Base-by-base conservation (phyloP, 2,113 vertebrate genomes). In the Hydrochoerus hydrochaeris region DNA sequence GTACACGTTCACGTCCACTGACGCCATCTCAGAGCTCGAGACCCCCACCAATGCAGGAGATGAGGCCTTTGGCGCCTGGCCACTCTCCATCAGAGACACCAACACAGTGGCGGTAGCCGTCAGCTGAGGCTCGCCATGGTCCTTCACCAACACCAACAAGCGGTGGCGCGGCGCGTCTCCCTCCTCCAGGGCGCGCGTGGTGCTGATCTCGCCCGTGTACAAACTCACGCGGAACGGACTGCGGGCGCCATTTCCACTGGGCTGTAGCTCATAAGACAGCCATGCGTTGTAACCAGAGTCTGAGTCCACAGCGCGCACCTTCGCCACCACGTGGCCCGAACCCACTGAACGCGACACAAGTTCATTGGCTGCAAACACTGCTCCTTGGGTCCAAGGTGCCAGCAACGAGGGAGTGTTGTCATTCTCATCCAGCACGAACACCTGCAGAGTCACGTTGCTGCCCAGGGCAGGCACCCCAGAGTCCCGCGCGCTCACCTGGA, bases 381-480 rank as follows among this genome's bases (percentile, higher is more conserved):
- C 54, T 32, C 54, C 80, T 14, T 54, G 32, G 5, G 54, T 38
- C 80, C 80, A 35, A 38, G 52, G 10, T n/a, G n/a, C n/a, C n/a
- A n/a, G n/a, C n/a, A n/a, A n/a, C n/a, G n/a, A n/a, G n/a, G n/a
- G n/a, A n/a, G n/a, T n/a, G n/a, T n/a, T n/a, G n/a, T 5, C 84
- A 19, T 86, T 86, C 81, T 99, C 98, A 97, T 99, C 98, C 65
- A 98, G 81, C 81, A 83, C 81, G 22, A 83, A 83, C 57, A 83
- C 81, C 54, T 83, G 57, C 81, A 83, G 81, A 22, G 81, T 83
- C 81, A 83, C 81, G 57, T 83, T 86, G 85, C 87, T 88, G 28
- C 87, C 54, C 87, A n/a, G n/a, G n/a, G n/a, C n/a, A n/a, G n/a
- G n/a, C n/a, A n/a, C n/a, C n/a, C n/a, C n/a, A n/a, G n/a, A n/a